Conservation (phyloP, 2,797 vertebrate species). For the Catostomus latipinnis region DNA sequence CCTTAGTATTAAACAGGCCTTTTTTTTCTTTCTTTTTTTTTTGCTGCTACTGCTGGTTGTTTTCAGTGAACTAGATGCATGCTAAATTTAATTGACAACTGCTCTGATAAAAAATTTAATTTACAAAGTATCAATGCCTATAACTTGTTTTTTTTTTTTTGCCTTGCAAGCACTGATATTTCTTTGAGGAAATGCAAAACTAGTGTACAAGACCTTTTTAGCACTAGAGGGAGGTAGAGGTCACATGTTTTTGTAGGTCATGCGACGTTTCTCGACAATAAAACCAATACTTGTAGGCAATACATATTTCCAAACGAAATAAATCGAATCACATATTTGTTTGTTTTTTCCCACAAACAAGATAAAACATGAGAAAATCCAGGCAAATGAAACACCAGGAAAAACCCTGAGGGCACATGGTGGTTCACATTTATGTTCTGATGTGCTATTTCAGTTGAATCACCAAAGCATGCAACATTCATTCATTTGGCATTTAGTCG, state of each 20-base stretch:
- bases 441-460: conserved; percentile 22
- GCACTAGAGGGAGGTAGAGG: not conserved
- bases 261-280: not conserved
- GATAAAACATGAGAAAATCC: conserved; percentile 50
- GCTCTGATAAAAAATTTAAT: no score
- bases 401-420: conserved; percentile 24
- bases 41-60: no score
- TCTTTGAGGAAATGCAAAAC: not conserved
- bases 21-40: no score
- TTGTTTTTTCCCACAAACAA: conserved; percentile 37
- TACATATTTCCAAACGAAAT: not conserved
- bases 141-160: no score
- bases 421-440: conserved; percentile 3
- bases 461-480: not conserved
- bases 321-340: not conserved
- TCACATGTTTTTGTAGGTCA: not conserved
- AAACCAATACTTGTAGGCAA: not conserved
- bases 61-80: no score
- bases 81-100: no score
- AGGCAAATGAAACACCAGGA: conserved; percentile 27
- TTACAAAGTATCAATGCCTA: no score
- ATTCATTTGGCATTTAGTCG: conserved; percentile 24
- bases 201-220: not conserved
- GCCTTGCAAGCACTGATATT: not conserved
- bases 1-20: no score